Evolutionary conservation across 2,888 invertebrate genomes (phyloP), one percentile per base, ranked within the genome.

Genomic region (Chymomyza caudatula): DNA sequence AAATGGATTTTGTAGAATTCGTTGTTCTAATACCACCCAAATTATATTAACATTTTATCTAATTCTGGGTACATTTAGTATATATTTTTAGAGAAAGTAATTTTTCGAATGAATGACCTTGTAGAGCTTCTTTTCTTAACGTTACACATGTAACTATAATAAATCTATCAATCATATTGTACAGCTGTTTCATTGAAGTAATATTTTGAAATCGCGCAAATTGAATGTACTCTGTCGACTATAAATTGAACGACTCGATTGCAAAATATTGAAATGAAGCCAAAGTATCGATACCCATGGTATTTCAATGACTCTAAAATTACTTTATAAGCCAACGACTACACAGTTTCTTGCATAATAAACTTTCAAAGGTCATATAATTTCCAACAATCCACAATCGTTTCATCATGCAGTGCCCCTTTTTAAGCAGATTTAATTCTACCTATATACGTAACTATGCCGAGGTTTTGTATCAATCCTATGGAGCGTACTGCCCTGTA

Each of bases 361-460:
- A 62, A 54, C 55, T 67, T 76, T 47, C 17, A 37, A 37, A 37
- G 29, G 13, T 47, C 15, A 47, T 6, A 47, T 17, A n/a, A 17
- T 15, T 47, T 17, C 15, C 13, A 47, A 13, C 5, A 47, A 11
- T 37, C 11, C 8, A 47, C 19, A 51, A 11, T 59, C 17, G 6
- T 4, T 44, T 42, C 59, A 60, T 63, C 56, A 96, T 97, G 96
- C 95, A 96, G 88, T 97, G 97, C 90, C 97, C 97, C 73, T 97
- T 97, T 91, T 91, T 97, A 86, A 95, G 94, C 82, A 94, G 95
- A 75, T 92, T 97, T 71, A 95, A 95, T 85, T 92, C 94, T 75
- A 93, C 94, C 86, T 97, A 95, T 91, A 93, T 97, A 72, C 94
- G 95, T 76, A 96, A 96, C 90, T 96, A 97, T 91, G 95, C 95